Evolutionary conservation across 2,113 vertebrate genomes (phyloP).

Genomic region (Prietella phreatophila): DNA sequence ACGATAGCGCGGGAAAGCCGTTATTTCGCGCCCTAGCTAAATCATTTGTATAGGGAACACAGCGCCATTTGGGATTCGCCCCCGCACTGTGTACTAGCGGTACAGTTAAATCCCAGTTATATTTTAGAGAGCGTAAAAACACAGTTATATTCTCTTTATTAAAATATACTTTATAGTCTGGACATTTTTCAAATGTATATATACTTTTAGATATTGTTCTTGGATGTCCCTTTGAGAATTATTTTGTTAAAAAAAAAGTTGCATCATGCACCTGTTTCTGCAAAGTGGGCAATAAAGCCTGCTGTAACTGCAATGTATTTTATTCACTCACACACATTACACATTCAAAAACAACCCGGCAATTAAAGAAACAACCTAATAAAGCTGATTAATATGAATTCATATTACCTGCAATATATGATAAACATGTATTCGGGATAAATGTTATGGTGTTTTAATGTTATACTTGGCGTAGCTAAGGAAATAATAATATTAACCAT

Average conservation of each 20-base stretch:
- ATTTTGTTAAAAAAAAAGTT: background rate
- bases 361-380: background rate
- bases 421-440: background rate
- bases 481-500: background rate
- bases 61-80: background rate
- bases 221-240: background rate
- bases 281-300: background rate
- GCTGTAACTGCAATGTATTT: background rate
- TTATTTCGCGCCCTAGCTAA: too few relatives aligned
- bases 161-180: background rate
- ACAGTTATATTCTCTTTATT: background rate
- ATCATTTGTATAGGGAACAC: background rate
- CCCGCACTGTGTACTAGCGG: background rate
- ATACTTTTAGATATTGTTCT: background rate
- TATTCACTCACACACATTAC: background rate
- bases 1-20: too few relatives aligned
- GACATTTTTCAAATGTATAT: background rate
- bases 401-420: background rate
- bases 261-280: conserved; percentile 5
- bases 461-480: background rate
- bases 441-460: background rate
- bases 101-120: conserved; percentile 5
- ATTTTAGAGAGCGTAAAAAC: background rate
- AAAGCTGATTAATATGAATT: background rate
- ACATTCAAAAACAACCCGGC: background rate